Evolutionary conservation across 2,888 invertebrate genomes (phyloP), one percentile per base, ranked within the genome.

Genomic region (Pyrochroa serraticornis): DNA sequence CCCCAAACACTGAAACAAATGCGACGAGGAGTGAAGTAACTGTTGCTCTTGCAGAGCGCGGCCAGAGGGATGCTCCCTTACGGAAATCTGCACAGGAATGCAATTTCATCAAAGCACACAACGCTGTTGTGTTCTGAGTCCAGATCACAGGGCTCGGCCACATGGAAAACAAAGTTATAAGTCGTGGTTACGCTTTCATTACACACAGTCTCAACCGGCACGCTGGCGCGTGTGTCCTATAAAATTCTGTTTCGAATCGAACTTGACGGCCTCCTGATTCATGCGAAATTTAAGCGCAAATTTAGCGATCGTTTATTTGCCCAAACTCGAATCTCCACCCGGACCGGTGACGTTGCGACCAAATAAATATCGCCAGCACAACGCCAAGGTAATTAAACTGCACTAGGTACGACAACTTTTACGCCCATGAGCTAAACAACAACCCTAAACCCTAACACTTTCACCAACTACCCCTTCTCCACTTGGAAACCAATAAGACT

Each of bases 31-130:
- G 71, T 70, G 73, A 74, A 76, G 77, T 77, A 78, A 78, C 78
- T 78, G 78, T 78, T 78, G 77, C 77, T 77, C 74, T 76, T 73
- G 72, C 71, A 75, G 72, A 75, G 69, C 70, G 66, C 66, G 60
- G 64, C 66, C 62, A 60, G 63, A 71, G 71, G 69, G 71, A 72
- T 69, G 73, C 71, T 73, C 76, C 74, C 77, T 79, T 72, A 79
- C 78, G 78, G 78, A 79, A 79, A 78, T 78, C 77, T 79, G 78
- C 78, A 79, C 79, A 78, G 78, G 79, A 79, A 79, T 79, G 79
- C 78, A 79, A 79, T 79, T 78, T 79, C 78, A 79, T 79, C 79
- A 78, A 77, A 76, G 76, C 76, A 74, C 70, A 74, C 72, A 75
- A 71, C 75, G 71, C 70, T 66, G 74, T 72, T 74, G 70, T 76